Evolutionary conservation across 35 echinoderm and acorn worm genomes (phyloP).

Genomic region (Patiria miniata): DNA sequence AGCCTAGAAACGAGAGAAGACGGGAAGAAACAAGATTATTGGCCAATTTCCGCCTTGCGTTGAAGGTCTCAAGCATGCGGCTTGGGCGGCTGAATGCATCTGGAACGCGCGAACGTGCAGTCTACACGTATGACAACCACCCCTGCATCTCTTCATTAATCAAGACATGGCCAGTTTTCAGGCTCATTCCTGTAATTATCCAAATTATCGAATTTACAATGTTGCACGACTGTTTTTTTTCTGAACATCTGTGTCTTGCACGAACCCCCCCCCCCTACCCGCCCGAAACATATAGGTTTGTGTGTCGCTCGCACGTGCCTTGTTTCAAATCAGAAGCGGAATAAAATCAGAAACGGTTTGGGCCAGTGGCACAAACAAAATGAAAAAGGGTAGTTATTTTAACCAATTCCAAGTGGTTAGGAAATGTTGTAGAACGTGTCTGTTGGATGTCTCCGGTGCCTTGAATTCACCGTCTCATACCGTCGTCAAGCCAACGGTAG

Average conservation of each 20-base stretch:
- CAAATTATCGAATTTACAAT: too few species aligned
- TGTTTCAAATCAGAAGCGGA: background rate
- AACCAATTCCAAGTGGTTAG: background rate
- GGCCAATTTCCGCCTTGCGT: conserved; percentile 10
- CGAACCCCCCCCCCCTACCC: background rate
- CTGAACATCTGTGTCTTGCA: background rate
- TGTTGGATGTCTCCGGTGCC: background rate
- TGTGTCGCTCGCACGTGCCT: background rate
- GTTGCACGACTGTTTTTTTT: background rate
- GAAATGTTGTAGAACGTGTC: background rate
- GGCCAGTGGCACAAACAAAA: background rate
- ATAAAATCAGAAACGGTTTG: background rate
- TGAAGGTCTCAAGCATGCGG: background rate
- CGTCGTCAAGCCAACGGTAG: background rate
- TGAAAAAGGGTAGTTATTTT: background rate
- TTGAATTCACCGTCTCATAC: background rate
- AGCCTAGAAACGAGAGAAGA: background rate
- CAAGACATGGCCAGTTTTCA: too few species aligned
- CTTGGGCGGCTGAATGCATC: too few species aligned
- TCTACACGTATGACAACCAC: too few species aligned
- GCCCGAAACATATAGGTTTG: too few species aligned
- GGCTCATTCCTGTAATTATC: too few species aligned
- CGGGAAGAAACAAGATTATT: conserved; percentile 18
- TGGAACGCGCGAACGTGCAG: too few species aligned
- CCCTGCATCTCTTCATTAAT: too few species aligned